Base-by-base conservation (phyloP, 2,797 vertebrate genomes). In the Nyctibius grandis region DNA sequence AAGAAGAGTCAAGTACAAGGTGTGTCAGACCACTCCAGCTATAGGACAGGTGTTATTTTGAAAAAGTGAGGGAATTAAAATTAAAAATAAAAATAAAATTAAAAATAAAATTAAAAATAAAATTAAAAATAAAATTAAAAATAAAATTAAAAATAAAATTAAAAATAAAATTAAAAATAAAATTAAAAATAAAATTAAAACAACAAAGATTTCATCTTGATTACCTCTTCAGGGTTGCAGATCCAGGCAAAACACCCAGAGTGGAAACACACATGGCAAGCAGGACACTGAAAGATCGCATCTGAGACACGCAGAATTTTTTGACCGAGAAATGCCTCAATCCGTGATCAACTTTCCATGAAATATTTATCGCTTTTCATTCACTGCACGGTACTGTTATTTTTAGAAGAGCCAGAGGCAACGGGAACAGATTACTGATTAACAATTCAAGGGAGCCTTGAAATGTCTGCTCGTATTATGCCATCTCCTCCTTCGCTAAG, bases 361-460 rank as follows among this genome's bases (percentile, higher is more conserved):
- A 64, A 95, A 57, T 67, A 92, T 83, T 50, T 77, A 51, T 60
- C 19, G 1, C 47, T 87, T 74, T 67, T 60, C 86, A 68, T 69
- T 87, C 88, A 91, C 8, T 5, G 11, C 67, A 60, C 31, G 2
- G 59, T 7, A 6, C 47, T 50, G 81, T 29, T 85, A 87, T 93
- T 96, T 94, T 92, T 54, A 89, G 87, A 63, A 72, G 72, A 94
- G 63, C 51, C 63, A 95, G 75, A 72, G 60, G 78, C 56, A 83
- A 65, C 11, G 21, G 61, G 84, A 89, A 74, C 63, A 67, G 72
- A 82, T 57, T 60, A 73, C 91, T 64, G 59, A 82, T 44, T 36
- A 94, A 76, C 57, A 59, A 73, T 74, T 65, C 84, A 25, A 67
- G 67, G 34, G 40, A 93, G 67, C 29, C 70, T 76, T 88, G 75